Percentiles rank a stretch among this genome's conserved stretches.
These are phyloP conservation scores for Cricetomys ansorgei DNA, from an alignment of 2,113 vertebrate species.

Conservation along the genomic window DNA sequence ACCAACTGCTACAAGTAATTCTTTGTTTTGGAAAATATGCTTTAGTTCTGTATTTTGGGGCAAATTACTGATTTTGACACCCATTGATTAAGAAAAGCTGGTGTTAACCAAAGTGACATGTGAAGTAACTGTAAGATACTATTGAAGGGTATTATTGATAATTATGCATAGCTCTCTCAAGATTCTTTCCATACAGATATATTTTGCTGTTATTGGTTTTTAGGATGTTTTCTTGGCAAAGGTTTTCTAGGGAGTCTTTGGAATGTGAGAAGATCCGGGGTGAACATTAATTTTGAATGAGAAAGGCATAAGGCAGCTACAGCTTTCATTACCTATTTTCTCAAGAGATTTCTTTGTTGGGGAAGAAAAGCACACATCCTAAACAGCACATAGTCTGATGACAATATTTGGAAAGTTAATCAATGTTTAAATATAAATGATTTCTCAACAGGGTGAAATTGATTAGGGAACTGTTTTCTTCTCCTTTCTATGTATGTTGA, in stretches of 20 bases:
- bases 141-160: not conserved
- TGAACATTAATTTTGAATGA: constrained; percentile 83
- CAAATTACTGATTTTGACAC: not conserved
- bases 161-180: not conserved
- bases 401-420: constrained; percentile 18
- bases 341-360: constrained; percentile 60
- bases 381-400: not conserved
- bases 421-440: constrained; percentile 53
- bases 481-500: not conserved
- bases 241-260: not conserved
- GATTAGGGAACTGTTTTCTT: constrained; percentile 24
- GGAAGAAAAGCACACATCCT: constrained; percentile 56
- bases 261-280: constrained; percentile 74
- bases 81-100: not conserved
- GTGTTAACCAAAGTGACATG: not conserved
- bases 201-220: not conserved
- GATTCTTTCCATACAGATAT: not conserved
- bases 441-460: not conserved
- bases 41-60: fast-evolving
- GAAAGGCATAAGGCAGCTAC: constrained; percentile 47
- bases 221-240: not conserved
- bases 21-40: not conserved
- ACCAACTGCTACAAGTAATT: fast-evolving
- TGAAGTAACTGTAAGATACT: constrained; percentile 28
- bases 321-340: constrained; percentile 75